Conservation (phyloP, 2,113 vertebrate genomes). For the Gymnogyps californianus region DNA sequence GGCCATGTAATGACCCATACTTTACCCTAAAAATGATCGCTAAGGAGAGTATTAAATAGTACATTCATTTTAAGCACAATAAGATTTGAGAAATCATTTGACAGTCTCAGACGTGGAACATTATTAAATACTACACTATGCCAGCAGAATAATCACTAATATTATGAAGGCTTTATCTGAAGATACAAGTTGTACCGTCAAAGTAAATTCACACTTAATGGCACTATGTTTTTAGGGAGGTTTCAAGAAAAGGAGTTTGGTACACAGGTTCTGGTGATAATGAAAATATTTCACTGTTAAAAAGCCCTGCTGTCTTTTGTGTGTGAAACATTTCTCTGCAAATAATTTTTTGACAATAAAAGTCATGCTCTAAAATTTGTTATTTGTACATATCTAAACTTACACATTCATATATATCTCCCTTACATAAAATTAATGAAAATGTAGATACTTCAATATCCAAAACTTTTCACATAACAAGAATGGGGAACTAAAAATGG, state of each 20-base stretch:
- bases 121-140: background rate
- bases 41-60: background rate
- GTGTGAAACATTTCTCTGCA: background rate
- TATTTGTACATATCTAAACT: background rate
- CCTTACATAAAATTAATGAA: background rate
- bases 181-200: background rate
- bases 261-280: background rate
- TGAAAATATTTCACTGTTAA: background rate
- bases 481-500: background rate
- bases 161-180: background rate
- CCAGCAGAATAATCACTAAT: background rate
- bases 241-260: background rate
- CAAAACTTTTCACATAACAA: background rate
- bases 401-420: background rate
- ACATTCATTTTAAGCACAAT: background rate
- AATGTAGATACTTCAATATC: background rate
- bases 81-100: background rate
- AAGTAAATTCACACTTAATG: background rate
- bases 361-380: background rate
- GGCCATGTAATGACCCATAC: background rate
- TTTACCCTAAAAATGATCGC: background rate
- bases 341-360: background rate
- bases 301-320: background rate
- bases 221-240: background rate
- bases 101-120: background rate